Base-by-base conservation (phyloP, 2,888 invertebrate species). In the Drosophila imparisetae region DNA sequence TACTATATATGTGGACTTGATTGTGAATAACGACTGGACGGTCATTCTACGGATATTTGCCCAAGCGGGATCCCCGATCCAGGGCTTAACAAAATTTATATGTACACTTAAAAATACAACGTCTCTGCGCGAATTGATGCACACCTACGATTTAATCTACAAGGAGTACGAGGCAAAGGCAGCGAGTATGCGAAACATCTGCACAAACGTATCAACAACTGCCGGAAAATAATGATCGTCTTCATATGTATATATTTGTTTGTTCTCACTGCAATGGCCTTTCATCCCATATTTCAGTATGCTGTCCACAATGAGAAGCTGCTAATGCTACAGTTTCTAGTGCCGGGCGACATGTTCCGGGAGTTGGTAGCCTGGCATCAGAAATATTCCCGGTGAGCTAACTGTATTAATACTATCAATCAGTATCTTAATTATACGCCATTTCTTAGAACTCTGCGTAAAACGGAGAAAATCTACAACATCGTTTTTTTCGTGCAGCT, bases 321-420 rank as follows among this genome's bases (percentile, higher is more conserved):
- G 1, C 42, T 81, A n/a, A 58, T 91, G 0, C 61, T 91, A 82
- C 88, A 87, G 29, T 90, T 91, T 29, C 27, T 80, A 0, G 64
- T 90, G 21, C 90, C 90, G 0, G 76, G 84, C 0, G 2, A 13
- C 0, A 53, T 72, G 66, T 48, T 90, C 3, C 58, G 54, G 18
- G 86, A 90, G 11, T 50, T 89, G 3, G 21, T 90, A 1, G 49
- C 57, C 6, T 91, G 85, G 83, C 90, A 91, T 64, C 91, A 91
- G 57, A 67, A 79, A 11, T 90, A 91, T 61, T 80, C 75, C 1
- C 62, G 27, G 91, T 91, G 2, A 52, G 66, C 38, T 5, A 2
- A 18, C 1, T 6, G 1, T 21, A 4, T 10, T 6, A 4, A 11
- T 0, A 15, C 5, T 1, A 13, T 15, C 10, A 13, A 29, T 8